Evolutionary conservation across 1,140 invertebrate genomes (phyloP).

Genomic region (Leptoteleia sp.): DNA sequence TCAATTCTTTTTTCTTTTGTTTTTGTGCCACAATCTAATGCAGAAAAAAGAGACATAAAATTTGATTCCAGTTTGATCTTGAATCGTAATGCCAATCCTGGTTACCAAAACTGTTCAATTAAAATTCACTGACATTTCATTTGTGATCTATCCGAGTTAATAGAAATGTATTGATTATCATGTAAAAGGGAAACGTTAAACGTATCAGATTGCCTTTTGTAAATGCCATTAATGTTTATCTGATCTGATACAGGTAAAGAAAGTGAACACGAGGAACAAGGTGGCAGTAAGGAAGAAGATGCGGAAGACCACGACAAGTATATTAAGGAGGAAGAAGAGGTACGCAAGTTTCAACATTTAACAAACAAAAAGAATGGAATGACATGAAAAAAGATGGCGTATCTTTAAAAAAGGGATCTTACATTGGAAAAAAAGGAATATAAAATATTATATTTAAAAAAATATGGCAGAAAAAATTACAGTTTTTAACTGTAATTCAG

Average conservation of each 20-base stretch:
- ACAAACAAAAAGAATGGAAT: background rate
- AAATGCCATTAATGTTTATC: constrained; percentile 15
- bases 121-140: too few relatives aligned
- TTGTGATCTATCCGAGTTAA: background rate
- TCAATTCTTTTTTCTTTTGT: too few relatives aligned
- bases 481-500: too few relatives aligned
- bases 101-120: too few relatives aligned
- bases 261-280: constrained; percentile 67
- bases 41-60: too few relatives aligned
- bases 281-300: constrained; percentile 68
- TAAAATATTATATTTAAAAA: too few relatives aligned
- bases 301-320: constrained; percentile 64
- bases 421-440: too few relatives aligned
- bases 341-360: constrained; percentile 27
- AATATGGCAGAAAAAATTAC: too few relatives aligned
- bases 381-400: background rate
- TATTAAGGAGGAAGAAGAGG: constrained; percentile 73
- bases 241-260: constrained; percentile 51
- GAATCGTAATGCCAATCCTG: too few relatives aligned
- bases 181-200: background rate
- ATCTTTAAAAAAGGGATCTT: background rate
- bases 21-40: too few relatives aligned
- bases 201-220: background rate
- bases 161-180: constrained; percentile 4
- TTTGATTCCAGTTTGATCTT: too few relatives aligned